Evolutionary conservation across 2,113 vertebrate genomes (phyloP).

Genomic region (Sceloporus undulatus): DNA sequence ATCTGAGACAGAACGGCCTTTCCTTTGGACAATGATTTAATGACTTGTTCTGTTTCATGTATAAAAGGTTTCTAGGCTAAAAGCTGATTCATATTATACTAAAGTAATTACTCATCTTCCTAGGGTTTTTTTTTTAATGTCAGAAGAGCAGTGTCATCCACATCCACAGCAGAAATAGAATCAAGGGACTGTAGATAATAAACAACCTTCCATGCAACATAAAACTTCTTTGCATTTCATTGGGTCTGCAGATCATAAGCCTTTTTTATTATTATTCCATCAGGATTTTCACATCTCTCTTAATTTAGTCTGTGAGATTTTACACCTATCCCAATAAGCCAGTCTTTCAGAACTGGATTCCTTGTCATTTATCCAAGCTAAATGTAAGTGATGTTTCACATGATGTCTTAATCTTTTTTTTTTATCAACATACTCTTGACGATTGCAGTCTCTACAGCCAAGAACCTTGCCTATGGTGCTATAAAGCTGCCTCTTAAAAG

Average conservation of each 20-base stretch:
- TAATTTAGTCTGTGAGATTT: conserved; percentile 19
- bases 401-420: conserved; percentile 7
- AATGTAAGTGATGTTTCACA: background rate
- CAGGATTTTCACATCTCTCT: background rate
- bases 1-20: conserved; percentile 39
- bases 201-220: background rate
- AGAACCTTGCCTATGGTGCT: background rate
- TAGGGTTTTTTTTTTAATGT: background rate
- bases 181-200: background rate
- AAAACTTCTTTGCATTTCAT: conserved; percentile 5
- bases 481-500: conserved; percentile 13
- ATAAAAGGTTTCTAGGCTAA: conserved; percentile 25
- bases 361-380: conserved; percentile 8
- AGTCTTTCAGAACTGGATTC: conserved; percentile 5
- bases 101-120: conserved; percentile 28
- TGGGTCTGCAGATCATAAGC: background rate
- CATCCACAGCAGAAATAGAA: conserved; percentile 2
- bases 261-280: background rate
- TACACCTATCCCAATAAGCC: conserved; percentile 19
- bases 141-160: conserved; percentile 1
- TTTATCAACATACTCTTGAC: conserved; percentile 1
- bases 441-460: background rate
- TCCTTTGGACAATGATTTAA: conserved; percentile 35
- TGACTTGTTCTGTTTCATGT: conserved; percentile 36
- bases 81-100: conserved; percentile 22